These are phyloP conservation scores for Spisula subtruncata DNA, from an alignment of 2,888 invertebrate genomes.

Conservation along the genomic window DNA sequence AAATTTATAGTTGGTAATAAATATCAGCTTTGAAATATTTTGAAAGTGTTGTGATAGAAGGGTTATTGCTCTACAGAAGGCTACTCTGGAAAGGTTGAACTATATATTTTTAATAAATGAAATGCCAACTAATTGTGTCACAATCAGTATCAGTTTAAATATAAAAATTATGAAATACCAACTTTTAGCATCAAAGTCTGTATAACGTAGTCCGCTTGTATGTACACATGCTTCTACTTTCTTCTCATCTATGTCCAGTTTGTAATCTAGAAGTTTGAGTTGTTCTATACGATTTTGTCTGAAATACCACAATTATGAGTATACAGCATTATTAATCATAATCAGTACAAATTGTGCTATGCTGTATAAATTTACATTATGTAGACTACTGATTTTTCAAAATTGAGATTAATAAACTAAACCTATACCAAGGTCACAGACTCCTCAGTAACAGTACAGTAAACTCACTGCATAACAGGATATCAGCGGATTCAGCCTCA, in stretches of 20 bases:
- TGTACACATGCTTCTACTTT: constrained; percentile 68
- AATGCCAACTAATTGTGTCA: too few species aligned
- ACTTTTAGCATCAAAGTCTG: constrained; percentile 73
- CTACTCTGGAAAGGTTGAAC: too few species aligned
- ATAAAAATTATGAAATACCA: background rate
- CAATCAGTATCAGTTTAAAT: too few species aligned
- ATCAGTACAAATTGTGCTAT: too few species aligned
- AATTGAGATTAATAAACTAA: background rate
- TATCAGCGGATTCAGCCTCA: background rate
- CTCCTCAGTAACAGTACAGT: background rate
- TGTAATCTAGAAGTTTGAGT: constrained; percentile 56
- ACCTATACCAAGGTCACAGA: background rate
- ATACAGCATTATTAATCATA: background rate
- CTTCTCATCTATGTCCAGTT: constrained; percentile 68
- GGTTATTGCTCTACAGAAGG: too few species aligned
- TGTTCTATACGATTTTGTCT: constrained; percentile 51
- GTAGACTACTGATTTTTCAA: too few species aligned
- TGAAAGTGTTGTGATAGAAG: too few species aligned
- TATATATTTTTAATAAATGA: too few species aligned
- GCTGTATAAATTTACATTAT: too few species aligned
- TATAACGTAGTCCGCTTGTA: constrained; percentile 66
- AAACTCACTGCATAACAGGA: background rate
- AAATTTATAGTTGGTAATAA: too few species aligned
- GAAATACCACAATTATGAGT: constrained; percentile 19
- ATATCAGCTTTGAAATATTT: too few species aligned